These are phyloP conservation scores for Protaetia brevitarsis DNA, from an alignment of 1,140 invertebrate genomes.

Conservation along the genomic window DNA sequence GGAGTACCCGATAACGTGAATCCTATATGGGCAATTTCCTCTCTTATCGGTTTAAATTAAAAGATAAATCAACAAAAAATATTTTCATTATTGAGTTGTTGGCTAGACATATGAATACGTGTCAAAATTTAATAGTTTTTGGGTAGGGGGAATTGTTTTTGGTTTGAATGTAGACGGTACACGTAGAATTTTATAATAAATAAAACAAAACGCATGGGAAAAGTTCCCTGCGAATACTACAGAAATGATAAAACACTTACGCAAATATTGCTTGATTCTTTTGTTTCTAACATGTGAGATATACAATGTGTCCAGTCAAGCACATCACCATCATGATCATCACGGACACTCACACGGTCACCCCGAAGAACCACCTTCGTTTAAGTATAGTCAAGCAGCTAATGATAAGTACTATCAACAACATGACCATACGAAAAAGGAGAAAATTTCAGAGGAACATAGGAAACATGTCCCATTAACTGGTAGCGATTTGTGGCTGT, in stretches of 20 bases:
- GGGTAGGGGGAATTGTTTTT: neutral
- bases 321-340: slow-evolving; percentile 25
- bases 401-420: slow-evolving; percentile 55
- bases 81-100: neutral
- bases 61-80: neutral
- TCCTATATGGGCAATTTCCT: too few relatives aligned
- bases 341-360: slow-evolving; percentile 41
- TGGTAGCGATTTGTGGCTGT: slow-evolving; percentile 63
- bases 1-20: too few relatives aligned
- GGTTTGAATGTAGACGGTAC: slow-evolving; percentile 1
- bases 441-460: slow-evolving; percentile 36
- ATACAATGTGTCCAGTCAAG: slow-evolving; percentile 4
- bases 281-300: neutral
- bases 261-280: neutral
- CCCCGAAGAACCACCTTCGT: slow-evolving; percentile 61
- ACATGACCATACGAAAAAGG: slow-evolving; percentile 39
- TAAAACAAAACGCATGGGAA: neutral
- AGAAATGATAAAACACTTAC: neutral
- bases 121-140: neutral
- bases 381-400: slow-evolving; percentile 71
- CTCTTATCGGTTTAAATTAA: too few relatives aligned
- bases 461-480: slow-evolving; percentile 41
- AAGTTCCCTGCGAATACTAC: neutral
- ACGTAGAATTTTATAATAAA: neutral
- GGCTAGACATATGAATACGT: neutral